Evolutionary conservation across 2,113 vertebrate species (phyloP).

Genomic region (Clarias macrocephalus): DNA sequence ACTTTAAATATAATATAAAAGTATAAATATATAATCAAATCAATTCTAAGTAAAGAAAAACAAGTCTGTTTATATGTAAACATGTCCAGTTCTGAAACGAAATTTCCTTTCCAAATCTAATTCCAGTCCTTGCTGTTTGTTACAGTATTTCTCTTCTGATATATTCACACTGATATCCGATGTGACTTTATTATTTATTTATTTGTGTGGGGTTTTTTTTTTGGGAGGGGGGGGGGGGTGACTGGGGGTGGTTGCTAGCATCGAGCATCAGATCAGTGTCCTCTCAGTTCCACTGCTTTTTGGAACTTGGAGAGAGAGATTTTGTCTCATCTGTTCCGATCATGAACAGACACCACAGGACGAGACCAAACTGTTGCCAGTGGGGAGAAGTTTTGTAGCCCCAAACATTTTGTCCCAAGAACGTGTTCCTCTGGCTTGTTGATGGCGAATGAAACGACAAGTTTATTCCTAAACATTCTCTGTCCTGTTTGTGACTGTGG

Average conservation of each 20-base stretch:
- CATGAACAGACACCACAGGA: not conserved
- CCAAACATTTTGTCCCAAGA: not conserved
- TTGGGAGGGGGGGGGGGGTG: too few relatives aligned
- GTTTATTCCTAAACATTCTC: slow-evolving; percentile 7
- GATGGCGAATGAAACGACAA: not conserved
- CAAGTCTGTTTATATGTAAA: not conserved
- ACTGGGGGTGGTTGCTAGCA: not conserved
- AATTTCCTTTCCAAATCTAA: not conserved
- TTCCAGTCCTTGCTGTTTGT: not conserved
- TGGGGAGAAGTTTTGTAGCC: not conserved
- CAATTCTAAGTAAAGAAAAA: not conserved
- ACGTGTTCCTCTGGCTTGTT: not conserved
- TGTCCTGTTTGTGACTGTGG: slow-evolving; percentile 67
- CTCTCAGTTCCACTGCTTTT: not conserved
- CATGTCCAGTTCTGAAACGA: not conserved
- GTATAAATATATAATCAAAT: not conserved
- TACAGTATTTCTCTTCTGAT: not conserved
- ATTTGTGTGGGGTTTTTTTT: too few relatives aligned
- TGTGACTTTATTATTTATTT: too few relatives aligned
- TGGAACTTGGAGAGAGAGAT: too few relatives aligned
- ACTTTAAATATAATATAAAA: not conserved
- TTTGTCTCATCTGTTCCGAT: not conserved
- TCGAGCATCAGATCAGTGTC: not conserved
- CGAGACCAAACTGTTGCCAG: not conserved
- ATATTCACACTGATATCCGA: not conserved